phyloP scores from a whole-genome alignment of 2,113 vertebrate genomes.

The Protobothrops flavoviridis region DNA sequence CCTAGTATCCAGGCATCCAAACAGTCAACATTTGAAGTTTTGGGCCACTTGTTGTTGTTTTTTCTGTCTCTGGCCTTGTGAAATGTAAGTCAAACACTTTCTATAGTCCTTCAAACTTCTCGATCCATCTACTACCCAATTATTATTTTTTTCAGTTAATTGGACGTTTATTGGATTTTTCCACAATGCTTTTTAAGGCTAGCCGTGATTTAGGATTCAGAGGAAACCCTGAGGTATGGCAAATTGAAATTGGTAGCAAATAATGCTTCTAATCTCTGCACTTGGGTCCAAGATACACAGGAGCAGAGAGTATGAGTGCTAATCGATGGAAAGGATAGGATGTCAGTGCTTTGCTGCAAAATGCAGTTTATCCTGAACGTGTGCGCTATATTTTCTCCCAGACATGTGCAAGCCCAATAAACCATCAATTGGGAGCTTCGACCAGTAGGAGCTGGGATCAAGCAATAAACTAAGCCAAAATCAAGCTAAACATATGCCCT shows the following conservation, averaged over 20 bases:
- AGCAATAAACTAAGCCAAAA: neutral
- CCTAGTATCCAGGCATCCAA: neutral
- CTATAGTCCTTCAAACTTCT: neutral
- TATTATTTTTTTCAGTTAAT: neutral
- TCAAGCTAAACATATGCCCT: neutral
- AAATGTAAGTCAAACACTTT: neutral
- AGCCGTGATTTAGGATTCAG: neutral
- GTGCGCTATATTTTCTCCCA: constrained; percentile 13
- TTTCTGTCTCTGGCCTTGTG: neutral
- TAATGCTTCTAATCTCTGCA: neutral
- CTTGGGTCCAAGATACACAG: neutral
- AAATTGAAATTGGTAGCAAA: neutral
- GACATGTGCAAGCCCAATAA: constrained; percentile 18
- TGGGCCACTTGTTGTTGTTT: neutral
- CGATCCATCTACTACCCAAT: neutral
- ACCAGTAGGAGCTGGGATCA: neutral
- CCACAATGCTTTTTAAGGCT: neutral
- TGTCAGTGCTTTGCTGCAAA: neutral
- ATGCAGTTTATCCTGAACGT: neutral
- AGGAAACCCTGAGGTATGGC: neutral
- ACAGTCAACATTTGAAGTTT: neutral
- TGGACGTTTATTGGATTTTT: neutral
- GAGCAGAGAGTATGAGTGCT: neutral
- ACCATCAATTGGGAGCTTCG: neutral
- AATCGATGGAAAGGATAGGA: neutral